Evolutionary conservation across 1,140 invertebrate genomes (phyloP).

Genomic region (Drosophila tsacasi): DNA sequence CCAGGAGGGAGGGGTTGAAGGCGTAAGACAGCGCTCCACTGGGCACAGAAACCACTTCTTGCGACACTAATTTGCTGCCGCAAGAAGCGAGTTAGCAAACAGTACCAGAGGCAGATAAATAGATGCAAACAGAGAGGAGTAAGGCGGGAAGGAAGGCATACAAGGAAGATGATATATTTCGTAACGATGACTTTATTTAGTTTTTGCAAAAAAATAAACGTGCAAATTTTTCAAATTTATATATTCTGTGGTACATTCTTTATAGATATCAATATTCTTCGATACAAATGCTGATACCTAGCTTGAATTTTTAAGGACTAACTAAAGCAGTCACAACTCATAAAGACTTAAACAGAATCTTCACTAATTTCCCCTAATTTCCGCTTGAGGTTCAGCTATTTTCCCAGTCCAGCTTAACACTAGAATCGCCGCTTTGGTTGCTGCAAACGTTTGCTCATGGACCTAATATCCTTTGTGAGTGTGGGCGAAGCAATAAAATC

Average conservation of each 20-base stretch:
- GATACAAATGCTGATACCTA: not conserved
- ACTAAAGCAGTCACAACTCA: not conserved
- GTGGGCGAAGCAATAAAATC: slow-evolving; percentile 45
- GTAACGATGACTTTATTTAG: not conserved
- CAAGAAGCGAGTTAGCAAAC: slow-evolving; percentile 3
- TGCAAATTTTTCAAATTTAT: not conserved
- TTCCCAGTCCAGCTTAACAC: not conserved
- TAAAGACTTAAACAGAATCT: no score
- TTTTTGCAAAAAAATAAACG: not conserved
- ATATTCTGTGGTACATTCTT: no score
- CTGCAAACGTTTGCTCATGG: slow-evolving; percentile 21
- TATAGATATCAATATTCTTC: no score
- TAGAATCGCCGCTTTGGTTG: slow-evolving; percentile 1
- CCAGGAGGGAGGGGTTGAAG: not conserved
- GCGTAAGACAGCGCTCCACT: not conserved
- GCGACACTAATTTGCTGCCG: slow-evolving; percentile 27
- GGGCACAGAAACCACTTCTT: slow-evolving; percentile 30
- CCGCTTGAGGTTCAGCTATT: slow-evolving; percentile 5
- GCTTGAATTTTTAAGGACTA: not conserved
- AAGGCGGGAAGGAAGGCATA: not conserved
- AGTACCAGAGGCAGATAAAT: slow-evolving; percentile 6
- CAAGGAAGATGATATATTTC: not conserved
- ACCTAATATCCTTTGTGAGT: slow-evolving; percentile 24
- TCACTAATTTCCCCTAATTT: not conserved
- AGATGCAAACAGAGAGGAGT: not conserved